Conservation (phyloP, 2,113 vertebrate species). For the Trachemys scripta region DNA sequence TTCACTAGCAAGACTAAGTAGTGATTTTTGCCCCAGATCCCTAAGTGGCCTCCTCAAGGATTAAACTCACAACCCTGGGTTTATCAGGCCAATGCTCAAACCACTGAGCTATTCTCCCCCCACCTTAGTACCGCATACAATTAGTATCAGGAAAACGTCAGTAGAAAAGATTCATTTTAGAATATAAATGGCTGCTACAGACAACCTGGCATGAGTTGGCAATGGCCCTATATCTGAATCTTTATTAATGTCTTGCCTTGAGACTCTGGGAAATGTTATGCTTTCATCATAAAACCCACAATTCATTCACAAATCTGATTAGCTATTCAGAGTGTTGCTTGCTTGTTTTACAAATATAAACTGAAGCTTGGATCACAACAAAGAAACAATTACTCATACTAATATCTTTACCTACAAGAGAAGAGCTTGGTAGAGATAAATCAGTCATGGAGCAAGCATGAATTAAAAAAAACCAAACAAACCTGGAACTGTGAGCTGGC, state of each 20-base stretch:
- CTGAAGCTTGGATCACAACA: neutral
- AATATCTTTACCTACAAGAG: neutral
- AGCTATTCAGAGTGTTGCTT: neutral
- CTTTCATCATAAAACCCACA: neutral
- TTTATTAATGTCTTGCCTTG: neutral
- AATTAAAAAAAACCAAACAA: neutral
- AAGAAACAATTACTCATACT: neutral
- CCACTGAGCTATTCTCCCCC: no score
- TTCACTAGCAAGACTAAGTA: no score
- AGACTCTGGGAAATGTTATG: neutral
- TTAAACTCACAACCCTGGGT: no score
- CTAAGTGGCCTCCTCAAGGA: no score
- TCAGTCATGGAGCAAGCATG: accelerated
- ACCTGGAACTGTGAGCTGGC: neutral
- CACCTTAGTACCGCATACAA: neutral
- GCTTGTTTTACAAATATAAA: neutral
- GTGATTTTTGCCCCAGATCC: no score
- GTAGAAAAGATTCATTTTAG: neutral
- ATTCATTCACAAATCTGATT: neutral
- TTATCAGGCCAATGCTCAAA: no score
- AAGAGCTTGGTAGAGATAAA: neutral
- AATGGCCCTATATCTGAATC: neutral
- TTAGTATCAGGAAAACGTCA: neutral
- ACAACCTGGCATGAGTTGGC: neutral
- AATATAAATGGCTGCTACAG: neutral